These are phyloP conservation scores for Corythornis madagascariensis DNA, from an alignment of 2,113 vertebrate species.

Conservation along the genomic window DNA sequence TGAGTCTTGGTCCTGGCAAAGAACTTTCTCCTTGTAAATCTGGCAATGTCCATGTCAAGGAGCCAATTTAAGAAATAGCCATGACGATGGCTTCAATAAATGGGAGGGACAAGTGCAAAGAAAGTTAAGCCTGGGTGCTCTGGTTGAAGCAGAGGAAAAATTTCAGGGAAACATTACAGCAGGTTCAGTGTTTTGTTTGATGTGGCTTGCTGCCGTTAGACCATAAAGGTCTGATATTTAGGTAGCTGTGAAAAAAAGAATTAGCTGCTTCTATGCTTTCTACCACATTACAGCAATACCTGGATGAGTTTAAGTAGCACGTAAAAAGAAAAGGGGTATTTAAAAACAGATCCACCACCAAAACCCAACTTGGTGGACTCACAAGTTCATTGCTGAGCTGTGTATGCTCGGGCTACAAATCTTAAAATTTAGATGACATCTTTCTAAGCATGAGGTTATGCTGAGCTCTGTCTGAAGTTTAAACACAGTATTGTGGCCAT, in stretches of 20 bases:
- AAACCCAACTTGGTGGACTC: neutral
- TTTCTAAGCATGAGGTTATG: neutral
- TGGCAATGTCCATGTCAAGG: neutral
- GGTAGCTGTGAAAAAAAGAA: neutral
- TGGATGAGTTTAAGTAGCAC: neutral
- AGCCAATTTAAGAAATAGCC: neutral
- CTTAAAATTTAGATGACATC: neutral
- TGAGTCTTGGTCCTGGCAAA: neutral
- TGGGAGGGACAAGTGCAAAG: neutral
- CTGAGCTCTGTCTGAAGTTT: neutral
- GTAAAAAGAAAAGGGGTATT: neutral
- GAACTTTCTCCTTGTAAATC: neutral
- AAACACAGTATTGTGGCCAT: neutral
- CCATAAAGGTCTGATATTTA: neutral
- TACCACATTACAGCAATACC: neutral
- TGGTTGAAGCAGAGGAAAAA: neutral
- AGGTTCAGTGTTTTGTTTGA: neutral
- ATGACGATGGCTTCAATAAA: neutral
- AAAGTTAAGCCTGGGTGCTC: neutral
- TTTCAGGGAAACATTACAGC: neutral
- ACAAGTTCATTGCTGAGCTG: neutral
- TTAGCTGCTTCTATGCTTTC: neutral
- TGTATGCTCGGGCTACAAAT: neutral
- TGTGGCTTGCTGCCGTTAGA: neutral
- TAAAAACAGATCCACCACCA: neutral